Conservation (phyloP, 2,797 vertebrate species). For the Taeniopygia guttata region DNA sequence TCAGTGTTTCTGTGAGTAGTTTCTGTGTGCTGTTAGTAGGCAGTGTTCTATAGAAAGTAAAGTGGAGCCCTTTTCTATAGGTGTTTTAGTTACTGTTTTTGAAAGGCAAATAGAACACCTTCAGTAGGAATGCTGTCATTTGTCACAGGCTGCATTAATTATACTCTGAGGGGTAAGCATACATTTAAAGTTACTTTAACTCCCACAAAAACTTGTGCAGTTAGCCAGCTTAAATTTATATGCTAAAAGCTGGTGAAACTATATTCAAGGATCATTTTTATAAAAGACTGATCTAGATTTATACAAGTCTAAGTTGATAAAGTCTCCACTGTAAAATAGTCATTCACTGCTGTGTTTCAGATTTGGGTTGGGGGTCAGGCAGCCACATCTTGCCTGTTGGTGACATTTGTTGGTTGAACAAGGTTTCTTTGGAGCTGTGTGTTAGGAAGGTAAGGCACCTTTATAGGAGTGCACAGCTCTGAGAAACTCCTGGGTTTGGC, state of each 20-base stretch:
- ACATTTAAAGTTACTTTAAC: neutral
- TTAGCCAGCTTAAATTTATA: neutral
- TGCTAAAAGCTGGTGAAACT: neutral
- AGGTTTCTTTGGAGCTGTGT: neutral
- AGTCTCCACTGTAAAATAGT: neutral
- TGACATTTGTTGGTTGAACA: neutral
- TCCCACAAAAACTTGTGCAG: neutral
- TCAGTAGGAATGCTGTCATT: conserved; percentile 6
- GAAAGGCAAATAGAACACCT: conserved; percentile 25
- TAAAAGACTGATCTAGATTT: neutral
- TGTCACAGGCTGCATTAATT: conserved; percentile 24
- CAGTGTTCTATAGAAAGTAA: neutral
- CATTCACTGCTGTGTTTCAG: neutral
- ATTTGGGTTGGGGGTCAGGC: neutral
- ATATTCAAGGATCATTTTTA: neutral
- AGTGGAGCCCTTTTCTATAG: neutral
- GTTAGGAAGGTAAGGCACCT: neutral
- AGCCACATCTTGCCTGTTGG: neutral
- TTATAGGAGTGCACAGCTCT: neutral
- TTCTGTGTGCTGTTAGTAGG: neutral
- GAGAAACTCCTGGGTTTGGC: neutral
- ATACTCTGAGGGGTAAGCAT: neutral
- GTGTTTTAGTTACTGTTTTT: neutral
- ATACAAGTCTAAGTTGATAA: neutral
- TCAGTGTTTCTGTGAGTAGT: conserved; percentile 10